Evolutionary conservation across 1,140 invertebrate species (phyloP).

Genomic region (Drosophila melanica): DNA sequence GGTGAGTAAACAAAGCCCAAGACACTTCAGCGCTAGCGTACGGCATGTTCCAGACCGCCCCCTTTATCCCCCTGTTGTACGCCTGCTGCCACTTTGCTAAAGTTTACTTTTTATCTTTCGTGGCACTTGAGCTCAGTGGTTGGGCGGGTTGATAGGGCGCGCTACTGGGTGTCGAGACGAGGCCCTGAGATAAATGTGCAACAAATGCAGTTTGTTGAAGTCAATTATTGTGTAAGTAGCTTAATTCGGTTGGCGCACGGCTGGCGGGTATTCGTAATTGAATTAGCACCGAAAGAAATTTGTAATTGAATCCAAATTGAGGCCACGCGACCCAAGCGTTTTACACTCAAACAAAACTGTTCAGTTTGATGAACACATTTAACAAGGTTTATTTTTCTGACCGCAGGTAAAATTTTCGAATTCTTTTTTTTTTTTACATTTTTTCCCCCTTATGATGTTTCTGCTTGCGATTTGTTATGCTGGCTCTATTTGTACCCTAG

Average conservation of each 20-base stretch:
- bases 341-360: conserved; percentile 2
- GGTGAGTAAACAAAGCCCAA: conserved; percentile 71
- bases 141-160: conserved; percentile 1
- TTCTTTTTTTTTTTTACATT: too few species aligned
- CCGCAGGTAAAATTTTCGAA: too few species aligned
- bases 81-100: conserved; percentile 33
- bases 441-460: too few species aligned
- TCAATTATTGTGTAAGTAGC: conserved; percentile 80
- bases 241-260: conserved; percentile 63
- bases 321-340: conserved; percentile 9
- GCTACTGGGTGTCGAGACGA: conserved; percentile 21
- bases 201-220: conserved; percentile 79
- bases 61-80: neutral
- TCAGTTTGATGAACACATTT: neutral
- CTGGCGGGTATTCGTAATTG: conserved; percentile 38
- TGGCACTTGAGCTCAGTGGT: conserved; percentile 52
- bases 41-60: neutral
- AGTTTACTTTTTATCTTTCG: conserved; percentile 75
- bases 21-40: conserved; percentile 51
- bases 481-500: too few species aligned
- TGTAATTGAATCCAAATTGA: conserved; percentile 42
- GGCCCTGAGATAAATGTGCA: conserved; percentile 73
- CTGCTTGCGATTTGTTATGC: too few species aligned
- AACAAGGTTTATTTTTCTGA: neutral
- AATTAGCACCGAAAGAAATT: conserved; percentile 45